Evolutionary conservation across 2,113 vertebrate genomes (phyloP), one percentile per base, ranked within the genome.

Genomic region (Cephalopholis sonnerati): DNA sequence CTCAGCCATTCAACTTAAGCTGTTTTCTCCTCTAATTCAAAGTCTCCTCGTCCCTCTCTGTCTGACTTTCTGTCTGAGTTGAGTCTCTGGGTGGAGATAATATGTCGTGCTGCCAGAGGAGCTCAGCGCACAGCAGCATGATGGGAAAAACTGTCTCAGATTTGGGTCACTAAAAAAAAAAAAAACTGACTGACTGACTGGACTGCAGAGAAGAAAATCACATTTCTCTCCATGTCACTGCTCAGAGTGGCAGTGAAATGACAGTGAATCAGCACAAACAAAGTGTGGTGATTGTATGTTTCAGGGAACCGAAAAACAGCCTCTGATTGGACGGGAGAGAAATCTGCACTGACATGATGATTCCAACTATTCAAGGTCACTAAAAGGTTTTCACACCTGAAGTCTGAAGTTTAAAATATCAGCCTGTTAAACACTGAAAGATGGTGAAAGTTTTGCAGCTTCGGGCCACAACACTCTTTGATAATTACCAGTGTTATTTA

Each of bases 81-180:
- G 59, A 50, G 41, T 66, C 73, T 70, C 74, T 58, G 77, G 68
- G 62, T 2, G 79, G 58, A 88, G 79, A 88, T 91, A 86, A 91
- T 81, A 51, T 57, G 62, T 12, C 27, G n/a, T 27, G 24, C 88
- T 91, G 88, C 82, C 83, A 90, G 85, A 81, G 78, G 84, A 89
- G 87, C 81, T 93, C 86, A 86, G 87, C 75, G 36, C 78, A 80
- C 81, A 87, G 85, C 54, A 16, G 83, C 54, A 80, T 73, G 86
- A 88, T 84, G 87, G 87, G 71, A 85, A 79, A 82, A 89, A 82
- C 13, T 69, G 61, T 53, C 73, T 79, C 63, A 79, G 76, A 93
- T 91, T 81, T 90, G 85, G 91, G 88, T 93, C 89, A 89, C 68
- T 27, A 22, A 70, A 84, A 39, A 84, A 80, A 84, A 69, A 59